phyloP scores from a whole-genome alignment of 2,113 vertebrate genomes.

The Pelvicachromis taeniatus region DNA sequence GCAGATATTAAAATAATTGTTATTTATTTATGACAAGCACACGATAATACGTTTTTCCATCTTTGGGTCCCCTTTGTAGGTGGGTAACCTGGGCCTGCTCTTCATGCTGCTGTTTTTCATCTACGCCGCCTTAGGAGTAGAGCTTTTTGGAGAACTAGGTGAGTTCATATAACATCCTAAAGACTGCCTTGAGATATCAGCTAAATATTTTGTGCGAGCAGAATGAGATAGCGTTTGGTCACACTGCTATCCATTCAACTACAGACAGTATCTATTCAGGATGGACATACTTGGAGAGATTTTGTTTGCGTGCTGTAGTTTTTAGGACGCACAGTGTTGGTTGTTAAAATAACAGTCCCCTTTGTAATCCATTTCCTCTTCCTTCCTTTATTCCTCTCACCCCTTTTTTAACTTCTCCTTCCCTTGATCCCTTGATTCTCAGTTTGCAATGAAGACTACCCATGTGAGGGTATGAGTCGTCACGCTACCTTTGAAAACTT shows the following conservation, averaged over 20 bases:
- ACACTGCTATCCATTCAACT: not conserved
- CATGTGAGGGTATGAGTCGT: constrained; percentile 97
- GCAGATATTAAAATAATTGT: not conserved
- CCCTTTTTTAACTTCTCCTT: not conserved
- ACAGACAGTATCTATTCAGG: not conserved
- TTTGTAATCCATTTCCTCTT: not conserved
- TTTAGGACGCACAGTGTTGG: not conserved
- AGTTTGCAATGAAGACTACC: constrained; percentile 95
- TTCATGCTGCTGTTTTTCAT: constrained; percentile 99
- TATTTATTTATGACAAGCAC: not conserved
- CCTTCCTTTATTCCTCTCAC: not conserved
- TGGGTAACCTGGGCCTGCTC: constrained; percentile 97
- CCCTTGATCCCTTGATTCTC: not conserved
- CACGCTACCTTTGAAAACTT: constrained; percentile 98
- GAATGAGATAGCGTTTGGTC: constrained; percentile 35
- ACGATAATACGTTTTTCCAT: not conserved
- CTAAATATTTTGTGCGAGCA: not conserved
- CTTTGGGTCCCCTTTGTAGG: constrained; percentile 69
- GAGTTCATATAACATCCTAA: constrained; percentile 49
- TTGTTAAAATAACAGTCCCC: not conserved
- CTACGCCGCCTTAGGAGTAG: constrained; percentile 96
- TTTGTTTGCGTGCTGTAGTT: not conserved
- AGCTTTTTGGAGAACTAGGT: constrained; percentile 97
- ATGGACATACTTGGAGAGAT: constrained; percentile 5
- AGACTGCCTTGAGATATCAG: constrained; percentile 37